These are phyloP conservation scores for Eilema caniola DNA, from an alignment of 2,888 invertebrate species.

Conservation along the genomic window DNA sequence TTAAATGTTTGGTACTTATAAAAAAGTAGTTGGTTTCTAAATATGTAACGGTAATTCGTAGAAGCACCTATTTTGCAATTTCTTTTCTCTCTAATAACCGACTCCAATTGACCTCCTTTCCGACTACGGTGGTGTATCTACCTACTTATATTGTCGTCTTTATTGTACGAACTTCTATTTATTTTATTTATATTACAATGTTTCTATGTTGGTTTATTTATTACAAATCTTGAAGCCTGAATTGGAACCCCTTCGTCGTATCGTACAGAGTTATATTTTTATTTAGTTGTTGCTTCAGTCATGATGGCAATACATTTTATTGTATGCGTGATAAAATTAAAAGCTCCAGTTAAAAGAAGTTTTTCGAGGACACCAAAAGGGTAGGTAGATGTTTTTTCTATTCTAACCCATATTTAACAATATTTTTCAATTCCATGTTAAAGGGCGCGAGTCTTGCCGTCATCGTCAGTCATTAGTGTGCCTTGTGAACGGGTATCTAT, in stretches of 20 bases:
- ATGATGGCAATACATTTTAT: no score
- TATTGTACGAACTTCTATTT: neutral
- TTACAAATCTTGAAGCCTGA: no score
- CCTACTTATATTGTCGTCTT: neutral
- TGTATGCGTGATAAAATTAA: no score
- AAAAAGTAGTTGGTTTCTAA: constrained; percentile 5
- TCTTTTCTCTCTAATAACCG: neutral
- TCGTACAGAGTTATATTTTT: no score
- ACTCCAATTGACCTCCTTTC: neutral
- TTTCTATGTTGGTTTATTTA: no score
- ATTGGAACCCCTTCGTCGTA: no score
- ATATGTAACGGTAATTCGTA: neutral
- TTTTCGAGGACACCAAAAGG: no score
- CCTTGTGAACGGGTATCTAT: neutral
- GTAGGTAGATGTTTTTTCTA: neutral
- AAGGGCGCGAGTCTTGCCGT: no score
- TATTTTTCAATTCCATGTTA: neutral
- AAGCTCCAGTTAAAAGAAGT: no score
- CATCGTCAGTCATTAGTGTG: neutral
- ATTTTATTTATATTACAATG: no score
- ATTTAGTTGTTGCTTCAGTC: no score
- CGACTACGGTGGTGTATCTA: no score
- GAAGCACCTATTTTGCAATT: neutral
- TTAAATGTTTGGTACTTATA: neutral
- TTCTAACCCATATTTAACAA: neutral